Evolutionary conservation across 2,797 vertebrate genomes (phyloP).

Genomic region (Notolabrus celidotus): DNA sequence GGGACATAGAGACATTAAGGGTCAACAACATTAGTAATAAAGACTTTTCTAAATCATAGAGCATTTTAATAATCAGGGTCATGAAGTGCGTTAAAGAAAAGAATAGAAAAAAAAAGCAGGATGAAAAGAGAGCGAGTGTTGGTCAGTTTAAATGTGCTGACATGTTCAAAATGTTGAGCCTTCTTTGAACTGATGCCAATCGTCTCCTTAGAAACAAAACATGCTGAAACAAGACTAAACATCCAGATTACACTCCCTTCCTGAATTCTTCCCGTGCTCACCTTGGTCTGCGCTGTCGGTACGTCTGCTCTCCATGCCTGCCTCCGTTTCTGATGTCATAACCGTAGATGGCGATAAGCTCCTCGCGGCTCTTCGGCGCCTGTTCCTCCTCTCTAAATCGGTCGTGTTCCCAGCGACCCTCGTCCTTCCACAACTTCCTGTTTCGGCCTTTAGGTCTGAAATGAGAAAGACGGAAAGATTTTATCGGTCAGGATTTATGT

Average conservation of each 20-base stretch:
- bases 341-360: conserved; percentile 95
- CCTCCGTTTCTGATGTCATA: conserved; percentile 94
- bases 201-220: too few species aligned
- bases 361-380: conserved; percentile 95
- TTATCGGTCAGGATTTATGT: too few species aligned
- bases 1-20: neutral
- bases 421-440: conserved; percentile 97
- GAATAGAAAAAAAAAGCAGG: neutral
- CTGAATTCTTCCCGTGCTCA: too few species aligned
- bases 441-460: conserved; percentile 94
- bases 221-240: too few species aligned
- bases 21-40: neutral
- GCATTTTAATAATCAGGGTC: neutral
- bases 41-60: neutral
- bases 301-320: conserved; percentile 85
- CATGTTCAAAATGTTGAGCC: too few species aligned
- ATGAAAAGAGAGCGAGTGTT: too few species aligned
- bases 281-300: conserved; percentile 90
- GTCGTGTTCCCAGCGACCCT: conserved; percentile 97
- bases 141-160: too few species aligned
- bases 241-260: too few species aligned
- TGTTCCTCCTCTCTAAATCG: conserved; percentile 97
- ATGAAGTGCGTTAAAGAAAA: neutral
- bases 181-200: too few species aligned
- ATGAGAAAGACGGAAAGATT: neutral